Conservation (phyloP, 64 coral and sea anemone genomes). For the Orbicella faveolata region DNA sequence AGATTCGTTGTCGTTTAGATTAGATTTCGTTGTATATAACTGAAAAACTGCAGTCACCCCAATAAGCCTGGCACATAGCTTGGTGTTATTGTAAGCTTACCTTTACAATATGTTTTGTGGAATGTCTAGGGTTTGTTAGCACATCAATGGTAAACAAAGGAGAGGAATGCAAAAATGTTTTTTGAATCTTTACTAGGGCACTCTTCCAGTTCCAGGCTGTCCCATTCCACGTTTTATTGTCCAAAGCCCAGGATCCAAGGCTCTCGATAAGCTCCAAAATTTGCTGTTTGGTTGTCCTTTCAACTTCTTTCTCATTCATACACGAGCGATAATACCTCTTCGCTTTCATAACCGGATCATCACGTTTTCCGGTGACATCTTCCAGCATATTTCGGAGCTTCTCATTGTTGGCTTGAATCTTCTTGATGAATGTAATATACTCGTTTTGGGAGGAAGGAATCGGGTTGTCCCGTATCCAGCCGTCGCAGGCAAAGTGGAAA, state of each 20-base stretch:
- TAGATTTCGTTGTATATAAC: no score
- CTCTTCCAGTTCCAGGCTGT: constrained; percentile 53
- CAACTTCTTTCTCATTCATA: constrained; percentile 82
- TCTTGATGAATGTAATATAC: constrained; percentile 52
- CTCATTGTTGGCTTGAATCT: constrained; percentile 27
- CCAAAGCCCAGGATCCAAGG: constrained; percentile 66
- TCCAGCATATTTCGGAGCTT: constrained; percentile 47
- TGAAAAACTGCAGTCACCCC: not conserved
- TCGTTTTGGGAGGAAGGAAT: constrained; percentile 73
- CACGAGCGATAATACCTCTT: constrained; percentile 73
- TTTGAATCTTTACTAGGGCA: constrained; percentile 54
- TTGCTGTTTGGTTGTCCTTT: constrained; percentile 64
- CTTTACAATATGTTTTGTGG: constrained; percentile 77
- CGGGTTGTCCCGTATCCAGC: constrained; percentile 71
- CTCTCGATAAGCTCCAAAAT: constrained; percentile 49
- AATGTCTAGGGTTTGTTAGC: constrained; percentile 56
- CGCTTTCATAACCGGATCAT: constrained; percentile 51
- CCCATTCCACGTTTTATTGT: constrained; percentile 48
- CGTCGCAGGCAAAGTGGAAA: constrained; percentile 74
- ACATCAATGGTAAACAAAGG: constrained; percentile 79
- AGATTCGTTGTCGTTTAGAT: not conserved
- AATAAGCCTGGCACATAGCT: not conserved
- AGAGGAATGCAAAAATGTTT: constrained; percentile 35
- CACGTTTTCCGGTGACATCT: constrained; percentile 30
- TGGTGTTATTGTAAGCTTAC: constrained; percentile 32